Conservation (phyloP, 2,797 vertebrate species). For the Cynodonichthys magdalenae region DNA sequence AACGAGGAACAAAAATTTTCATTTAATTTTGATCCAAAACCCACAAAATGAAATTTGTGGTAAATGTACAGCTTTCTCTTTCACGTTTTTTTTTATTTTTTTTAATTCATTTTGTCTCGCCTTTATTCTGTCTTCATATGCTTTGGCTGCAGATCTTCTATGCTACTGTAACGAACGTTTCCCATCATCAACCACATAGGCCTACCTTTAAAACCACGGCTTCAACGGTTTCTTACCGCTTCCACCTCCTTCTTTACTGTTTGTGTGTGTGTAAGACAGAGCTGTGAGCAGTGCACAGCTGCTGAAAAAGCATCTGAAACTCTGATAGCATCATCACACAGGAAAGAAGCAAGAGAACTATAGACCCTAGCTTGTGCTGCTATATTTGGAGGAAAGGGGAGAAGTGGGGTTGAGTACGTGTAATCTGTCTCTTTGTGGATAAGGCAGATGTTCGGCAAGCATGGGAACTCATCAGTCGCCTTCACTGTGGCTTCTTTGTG, state of each 20-base stretch:
- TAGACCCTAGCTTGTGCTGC: slow-evolving; percentile 55
- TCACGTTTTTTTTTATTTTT: slow-evolving; percentile 14
- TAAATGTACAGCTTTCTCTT: slow-evolving; percentile 6
- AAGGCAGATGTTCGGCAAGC: slow-evolving; percentile 65
- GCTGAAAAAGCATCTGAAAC: slow-evolving; percentile 68
- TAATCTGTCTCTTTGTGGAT: slow-evolving; percentile 67
- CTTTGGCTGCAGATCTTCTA: slow-evolving; percentile 33
- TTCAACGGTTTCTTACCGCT: slow-evolving; percentile 94
- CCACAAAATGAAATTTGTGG: background rate
- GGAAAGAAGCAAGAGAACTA: slow-evolving; percentile 63
- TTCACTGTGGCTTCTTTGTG: slow-evolving; percentile 55
- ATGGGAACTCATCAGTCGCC: slow-evolving; percentile 58
- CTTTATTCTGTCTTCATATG: slow-evolving; percentile 26
- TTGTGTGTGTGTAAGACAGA: slow-evolving; percentile 47
- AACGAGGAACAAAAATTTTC: background rate
- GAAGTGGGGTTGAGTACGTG: slow-evolving; percentile 40
- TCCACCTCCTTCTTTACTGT: slow-evolving; percentile 83
- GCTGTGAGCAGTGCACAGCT: slow-evolving; percentile 71
- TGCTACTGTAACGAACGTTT: slow-evolving; percentile 88
- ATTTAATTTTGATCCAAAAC: slow-evolving; percentile 8
- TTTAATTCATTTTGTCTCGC: slow-evolving; percentile 24
- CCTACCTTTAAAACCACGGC: slow-evolving; percentile 89
- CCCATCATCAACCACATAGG: slow-evolving; percentile 90
- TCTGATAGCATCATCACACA: slow-evolving; percentile 85
- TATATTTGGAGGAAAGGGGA: slow-evolving; percentile 59